These are phyloP conservation scores for Myotis planiceps DNA, from an alignment of 2,797 vertebrate species.

Conservation along the genomic window DNA sequence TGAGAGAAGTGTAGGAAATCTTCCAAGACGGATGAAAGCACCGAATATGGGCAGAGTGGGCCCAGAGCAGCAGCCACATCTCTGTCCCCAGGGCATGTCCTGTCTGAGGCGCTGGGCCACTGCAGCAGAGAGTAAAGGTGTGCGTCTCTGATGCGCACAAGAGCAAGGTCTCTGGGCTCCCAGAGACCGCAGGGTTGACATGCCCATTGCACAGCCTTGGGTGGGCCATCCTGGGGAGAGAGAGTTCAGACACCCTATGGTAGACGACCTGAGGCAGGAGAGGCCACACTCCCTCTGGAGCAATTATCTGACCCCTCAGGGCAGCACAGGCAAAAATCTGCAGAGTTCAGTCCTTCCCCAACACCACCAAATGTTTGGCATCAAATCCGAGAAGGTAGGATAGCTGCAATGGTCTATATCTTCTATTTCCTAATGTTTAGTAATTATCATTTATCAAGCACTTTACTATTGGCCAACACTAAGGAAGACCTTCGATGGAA, in stretches of 20 bases:
- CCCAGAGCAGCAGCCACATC: not conserved
- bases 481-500: not conserved
- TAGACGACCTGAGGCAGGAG: not conserved
- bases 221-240: not conserved
- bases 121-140: not conserved
- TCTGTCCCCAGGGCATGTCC: not conserved
- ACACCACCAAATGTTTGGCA: not conserved
- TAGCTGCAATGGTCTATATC: not conserved
- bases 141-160: not conserved
- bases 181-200: not conserved
- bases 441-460: not conserved
- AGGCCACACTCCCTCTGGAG: not conserved
- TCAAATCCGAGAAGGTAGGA: not conserved
- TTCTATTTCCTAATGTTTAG: not conserved
- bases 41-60: not conserved
- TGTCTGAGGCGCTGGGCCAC: not conserved
- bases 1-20: not conserved
- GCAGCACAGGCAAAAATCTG: not conserved
- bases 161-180: not conserved
- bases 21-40: not conserved
- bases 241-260: too few relatives aligned
- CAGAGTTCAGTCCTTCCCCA: not conserved
- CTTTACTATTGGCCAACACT: not conserved
- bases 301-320: not conserved
- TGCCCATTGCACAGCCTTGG: not conserved